Base-by-base conservation (phyloP, 2,797 vertebrate genomes). In the Otolemur crassicaudatus region DNA sequence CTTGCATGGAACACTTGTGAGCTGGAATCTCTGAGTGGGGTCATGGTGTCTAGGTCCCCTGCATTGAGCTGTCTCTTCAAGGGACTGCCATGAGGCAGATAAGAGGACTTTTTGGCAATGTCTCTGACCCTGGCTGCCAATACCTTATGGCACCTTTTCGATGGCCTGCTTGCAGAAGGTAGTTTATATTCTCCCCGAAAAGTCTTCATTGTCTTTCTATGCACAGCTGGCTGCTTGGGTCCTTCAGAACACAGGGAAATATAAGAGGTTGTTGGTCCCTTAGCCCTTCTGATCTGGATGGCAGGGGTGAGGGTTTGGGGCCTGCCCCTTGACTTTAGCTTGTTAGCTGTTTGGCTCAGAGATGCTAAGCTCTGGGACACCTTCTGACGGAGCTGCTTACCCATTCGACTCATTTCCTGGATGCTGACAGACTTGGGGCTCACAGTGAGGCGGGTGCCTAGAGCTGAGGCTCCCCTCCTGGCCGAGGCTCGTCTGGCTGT, bases 1-100 rank as follows among this genome's bases (percentile, higher is more conserved):
- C 61, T 49, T 37, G n/a, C 10, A n/a, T 3, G 7, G 61, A 23
- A 65, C 22, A 40, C 23, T 49, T 34, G 7, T 27, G 40, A 79
- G 49, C 63, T 88, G 29, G 40, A 60, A 23, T 91, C 77, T 60
- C 87, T 95, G 96, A 82, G 98, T 98, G 97, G 97, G 97, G 94
- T 22, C 34, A 58, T 95, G 95, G 97, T 83, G 92, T 94, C 98
- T 67, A 99, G 96, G 95, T 98, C 97, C 85, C 99, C 99, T 14
- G 98, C 98, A 93, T 99, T 99, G 63, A 98, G 98, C 98, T 99
- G 99, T 67, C 97, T 98, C 83, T 98, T 99, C 75, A 96, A 97
- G 95, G 37, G 16, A 0, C 97, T 96, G 0, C 97, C 97, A 14
- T 95, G 76, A 40, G 98, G 96, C 92, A 97, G 96, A 61, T 94